Base-by-base conservation (phyloP, 2,797 vertebrate genomes). In the Pipistrellus pygmaeus region DNA sequence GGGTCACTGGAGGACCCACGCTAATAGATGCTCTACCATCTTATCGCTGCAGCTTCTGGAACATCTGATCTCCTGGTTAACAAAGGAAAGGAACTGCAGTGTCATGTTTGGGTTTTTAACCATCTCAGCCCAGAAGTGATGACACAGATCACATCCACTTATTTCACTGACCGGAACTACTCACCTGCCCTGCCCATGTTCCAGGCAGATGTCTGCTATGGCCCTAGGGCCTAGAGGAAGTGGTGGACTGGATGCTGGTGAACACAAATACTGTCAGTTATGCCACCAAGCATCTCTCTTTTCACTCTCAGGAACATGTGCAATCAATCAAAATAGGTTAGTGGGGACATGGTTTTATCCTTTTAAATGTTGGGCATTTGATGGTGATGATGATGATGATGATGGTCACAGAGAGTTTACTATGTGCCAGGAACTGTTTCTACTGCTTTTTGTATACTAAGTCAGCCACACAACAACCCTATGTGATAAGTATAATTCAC, bases 331-430 rank as follows among this genome's bases (percentile, higher is more conserved):
- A 71, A 48, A 5, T 6, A n/a, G 51, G 57, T 62, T 72, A 46
- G 2, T 0, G 0, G 20, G 30, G 6, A 55, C 66, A 80, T 14
- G 9, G 27, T 17, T 32, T 60, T 32, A 21, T 30, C 44, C 44
- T 44, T 44, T 44, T 44, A 44, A 44, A 44, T 44, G 44, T 11
- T 44, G 44, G 44, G 9, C 44, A 44, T 44, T 9, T 9, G 10
- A 25, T 53, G 57, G 2, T n/a, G 46, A 6, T 53, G 15, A 2
- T 35, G 10, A 32, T 3, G 4, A 8, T 8, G 35, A 0, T 57
- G 38, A 2, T 4, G 8, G 25, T 23, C 57, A 25, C 2, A 10
- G 53, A 57, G 57, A n/a, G 35, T 32, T 55, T 38, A 68, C 48
- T 84, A 25, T 55, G n/a, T 30, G 3, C 86, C 55, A 68, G 30